These are phyloP conservation scores for Eupithecia centaureata DNA, from an alignment of 2,888 invertebrate species.

Conservation along the genomic window DNA sequence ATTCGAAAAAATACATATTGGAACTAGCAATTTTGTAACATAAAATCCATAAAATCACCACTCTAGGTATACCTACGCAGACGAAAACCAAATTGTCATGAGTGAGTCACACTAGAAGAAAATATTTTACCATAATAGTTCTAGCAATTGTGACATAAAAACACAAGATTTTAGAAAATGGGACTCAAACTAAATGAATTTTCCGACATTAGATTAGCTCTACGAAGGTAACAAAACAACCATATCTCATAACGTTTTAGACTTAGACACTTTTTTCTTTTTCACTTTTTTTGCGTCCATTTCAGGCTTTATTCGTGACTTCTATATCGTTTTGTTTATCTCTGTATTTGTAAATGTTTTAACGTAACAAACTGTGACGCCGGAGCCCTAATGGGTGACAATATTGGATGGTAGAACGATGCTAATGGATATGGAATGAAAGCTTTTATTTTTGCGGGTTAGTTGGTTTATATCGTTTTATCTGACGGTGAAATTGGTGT, in stretches of 20 bases:
- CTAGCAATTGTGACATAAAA: no score
- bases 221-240: background rate
- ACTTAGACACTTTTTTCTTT: background rate
- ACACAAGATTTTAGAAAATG: background rate
- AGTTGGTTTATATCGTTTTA: slow-evolving; percentile 7
- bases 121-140: background rate
- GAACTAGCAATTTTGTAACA: no score
- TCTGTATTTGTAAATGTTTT: slow-evolving; percentile 14
- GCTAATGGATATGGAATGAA: slow-evolving; percentile 30
- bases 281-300: slow-evolving; percentile 2
- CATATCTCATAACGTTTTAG: background rate
- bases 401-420: slow-evolving; percentile 21
- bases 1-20: no score
- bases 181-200: background rate
- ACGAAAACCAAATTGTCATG: no score
- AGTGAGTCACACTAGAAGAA: slow-evolving; percentile 79
- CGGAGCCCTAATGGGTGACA: slow-evolving; percentile 21
- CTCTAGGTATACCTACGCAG: no score
- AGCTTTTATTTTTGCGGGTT: slow-evolving; percentile 18
- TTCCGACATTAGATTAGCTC: background rate
- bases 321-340: background rate
- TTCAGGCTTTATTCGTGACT: background rate
- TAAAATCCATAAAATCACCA: no score
- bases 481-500: background rate
- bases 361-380: slow-evolving; percentile 28